phyloP scores from a whole-genome alignment of 2,797 vertebrate species.

The Hydrophis major region DNA sequence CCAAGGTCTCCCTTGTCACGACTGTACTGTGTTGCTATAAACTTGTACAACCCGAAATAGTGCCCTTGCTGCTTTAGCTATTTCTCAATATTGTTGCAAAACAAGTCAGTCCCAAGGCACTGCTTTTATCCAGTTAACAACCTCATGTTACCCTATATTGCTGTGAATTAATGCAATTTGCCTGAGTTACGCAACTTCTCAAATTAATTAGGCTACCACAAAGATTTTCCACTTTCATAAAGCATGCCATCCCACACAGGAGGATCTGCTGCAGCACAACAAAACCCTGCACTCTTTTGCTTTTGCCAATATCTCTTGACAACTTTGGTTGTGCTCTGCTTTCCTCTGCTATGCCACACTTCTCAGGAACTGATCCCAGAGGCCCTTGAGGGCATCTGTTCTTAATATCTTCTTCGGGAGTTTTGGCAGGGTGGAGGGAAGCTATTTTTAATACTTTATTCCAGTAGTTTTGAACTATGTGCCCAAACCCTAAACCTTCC shows the following conservation, averaged over 20 bases:
- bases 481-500: background rate
- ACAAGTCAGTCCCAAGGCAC: background rate
- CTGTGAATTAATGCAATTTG: background rate
- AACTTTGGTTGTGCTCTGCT: background rate
- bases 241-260: rapidly evolving
- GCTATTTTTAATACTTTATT: background rate
- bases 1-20: conserved; percentile 16
- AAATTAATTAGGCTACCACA: conserved; percentile 11
- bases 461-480: background rate
- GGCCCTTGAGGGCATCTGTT: background rate
- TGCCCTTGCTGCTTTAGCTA: conserved; percentile 28
- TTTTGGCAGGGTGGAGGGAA: background rate
- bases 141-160: background rate
- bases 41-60: conserved; percentile 38
- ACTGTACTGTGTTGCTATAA: conserved; percentile 7
- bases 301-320: background rate
- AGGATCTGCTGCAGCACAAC: background rate
- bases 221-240: background rate
- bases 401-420: background rate
- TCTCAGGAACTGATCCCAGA: background rate
- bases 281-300: background rate
- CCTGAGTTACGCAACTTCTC: background rate
- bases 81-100: conserved; percentile 16
- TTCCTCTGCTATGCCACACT: background rate
- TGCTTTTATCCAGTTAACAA: conserved; percentile 5